Percentiles rank a stretch among this genome's conserved stretches.
phyloP scores from a whole-genome alignment of 2,888 invertebrate genomes.

The Rutpela maculata region DNA sequence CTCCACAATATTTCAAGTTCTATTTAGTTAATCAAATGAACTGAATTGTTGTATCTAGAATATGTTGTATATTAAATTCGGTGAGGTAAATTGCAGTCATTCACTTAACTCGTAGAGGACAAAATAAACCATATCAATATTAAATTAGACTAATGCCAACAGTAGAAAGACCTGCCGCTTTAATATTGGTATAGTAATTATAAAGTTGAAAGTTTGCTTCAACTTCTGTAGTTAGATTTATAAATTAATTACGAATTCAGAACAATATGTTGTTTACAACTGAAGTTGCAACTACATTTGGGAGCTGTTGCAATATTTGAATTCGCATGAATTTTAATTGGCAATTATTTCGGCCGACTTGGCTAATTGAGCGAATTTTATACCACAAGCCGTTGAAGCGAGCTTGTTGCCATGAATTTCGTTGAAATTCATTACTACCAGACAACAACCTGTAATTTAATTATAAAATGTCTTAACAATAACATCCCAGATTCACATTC shows the following conservation, averaged over 20 bases:
- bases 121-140: not conserved
- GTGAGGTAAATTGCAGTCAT: not conserved
- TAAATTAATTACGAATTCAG: conserved; percentile 45
- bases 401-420: conserved; percentile 18
- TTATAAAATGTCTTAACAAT: conserved; percentile 36
- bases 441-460: conserved; percentile 37
- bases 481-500: conserved; percentile 8
- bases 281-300: conserved; percentile 17
- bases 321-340: conserved; percentile 66
- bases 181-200: conserved; percentile 37
- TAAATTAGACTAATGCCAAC: not conserved
- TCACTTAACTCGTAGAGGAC: not conserved
- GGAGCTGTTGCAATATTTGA: conserved; percentile 51
- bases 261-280: conserved; percentile 48
- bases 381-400: conserved; percentile 29
- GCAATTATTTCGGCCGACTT: conserved; percentile 69
- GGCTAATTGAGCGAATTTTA: conserved; percentile 59
- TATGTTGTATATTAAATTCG: too few relatives aligned
- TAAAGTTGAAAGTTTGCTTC: conserved; percentile 39
- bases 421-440: conserved; percentile 29
- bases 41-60: too few relatives aligned
- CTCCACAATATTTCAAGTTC: too few relatives aligned
- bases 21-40: too few relatives aligned
- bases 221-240: conserved; percentile 39
- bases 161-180: conserved; percentile 6